Base-by-base conservation (phyloP, 2,888 invertebrate species). In the Drosophila acutilabella region DNA sequence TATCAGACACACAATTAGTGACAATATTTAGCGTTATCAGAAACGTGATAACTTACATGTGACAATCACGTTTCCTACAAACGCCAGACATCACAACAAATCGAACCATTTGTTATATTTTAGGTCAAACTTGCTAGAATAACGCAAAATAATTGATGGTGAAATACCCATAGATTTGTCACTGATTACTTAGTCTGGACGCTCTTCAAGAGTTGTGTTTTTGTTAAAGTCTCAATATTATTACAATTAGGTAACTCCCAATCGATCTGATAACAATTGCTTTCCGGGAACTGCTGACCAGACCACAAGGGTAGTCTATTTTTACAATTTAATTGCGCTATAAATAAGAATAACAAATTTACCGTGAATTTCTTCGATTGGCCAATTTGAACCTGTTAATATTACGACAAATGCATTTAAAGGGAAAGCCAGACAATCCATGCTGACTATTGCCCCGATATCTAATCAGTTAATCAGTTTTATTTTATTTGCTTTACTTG, bases 31-130 rank as follows among this genome's bases (percentile, higher is more conserved):
- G 2, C 14, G 71, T 68, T 79, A 75, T 78, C 77, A 23, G 10
- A 62, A 78, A 75, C 77, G 79, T 79, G 77, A 67, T 71, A 71
- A 68, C 45, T 42, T 30, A 14, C 77, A 68, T 79, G 80, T 78
- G 67, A 71, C 68, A 42, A 67, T 62, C 40, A 20, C 41, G 44
- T 14, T 45, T 64, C 77, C 11, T 8, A 2, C 30, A 30, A 30
- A 8, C 30, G 30, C 30, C 8, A 30, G 30, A 47, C 61, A 16
- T 61, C 51, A 44, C 58, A 77, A 72, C 67, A 52, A 10, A 11
- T 20, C 14, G 3, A 10, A 18, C 1, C 11, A 33, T 2, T 33
- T 45, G 13, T 33, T 10, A 20, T 26, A 36, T 11, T 13, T 36
- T 23, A 38, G 45, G 26, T 4, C 23, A 44, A 56, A 65, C 44